A percentile compares a stretch with the other conserved stretches of the same genome.
Evolutionary conservation across 2,797 vertebrate species (phyloP).

Genomic region (Schizopygopsis pylzovi): DNA sequence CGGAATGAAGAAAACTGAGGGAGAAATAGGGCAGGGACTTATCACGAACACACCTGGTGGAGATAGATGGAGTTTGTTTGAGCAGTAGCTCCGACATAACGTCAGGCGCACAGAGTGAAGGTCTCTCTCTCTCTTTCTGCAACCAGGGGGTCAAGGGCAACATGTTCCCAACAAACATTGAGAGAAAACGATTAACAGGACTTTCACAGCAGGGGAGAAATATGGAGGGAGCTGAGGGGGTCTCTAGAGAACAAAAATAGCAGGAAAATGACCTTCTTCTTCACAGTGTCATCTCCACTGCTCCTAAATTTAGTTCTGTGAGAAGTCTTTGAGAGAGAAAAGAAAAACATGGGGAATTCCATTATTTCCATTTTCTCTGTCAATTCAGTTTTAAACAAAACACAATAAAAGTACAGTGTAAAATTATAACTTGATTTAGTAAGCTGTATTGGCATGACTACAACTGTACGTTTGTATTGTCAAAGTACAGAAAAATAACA

Average conservation of each 20-base stretch:
- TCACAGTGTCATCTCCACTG: slow-evolving; percentile 10
- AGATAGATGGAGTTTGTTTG: slow-evolving; percentile 20
- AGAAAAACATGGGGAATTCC: slow-evolving; percentile 45
- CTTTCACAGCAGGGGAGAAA: slow-evolving; percentile 22
- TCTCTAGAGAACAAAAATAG: slow-evolving; percentile 40
- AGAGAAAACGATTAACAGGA: slow-evolving; percentile 41
- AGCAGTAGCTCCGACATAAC: slow-evolving; percentile 31
- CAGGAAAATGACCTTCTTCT: slow-evolving; percentile 22
- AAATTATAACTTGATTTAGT: not conserved
- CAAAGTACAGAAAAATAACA: not conserved
- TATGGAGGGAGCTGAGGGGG: slow-evolving; percentile 26
- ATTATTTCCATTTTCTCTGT: slow-evolving; percentile 9
- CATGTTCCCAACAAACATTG: slow-evolving; percentile 45
- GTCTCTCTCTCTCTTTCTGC: not conserved
- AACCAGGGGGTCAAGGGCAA: slow-evolving; percentile 37
- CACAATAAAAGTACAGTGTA: not conserved
- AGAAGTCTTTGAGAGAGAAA: slow-evolving; percentile 45
- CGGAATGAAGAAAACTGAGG: not conserved
- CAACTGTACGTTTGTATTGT: not conserved
- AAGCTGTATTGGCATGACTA: not conserved
- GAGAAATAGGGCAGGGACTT: not conserved
- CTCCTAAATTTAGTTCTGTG: slow-evolving; percentile 55
- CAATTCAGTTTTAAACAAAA: not conserved
- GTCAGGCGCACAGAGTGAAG: slow-evolving; percentile 2
- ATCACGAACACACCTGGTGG: slow-evolving; percentile 15